Conservation (phyloP, 1,140 invertebrate species). For the Panagrolaimus sp. region DNA sequence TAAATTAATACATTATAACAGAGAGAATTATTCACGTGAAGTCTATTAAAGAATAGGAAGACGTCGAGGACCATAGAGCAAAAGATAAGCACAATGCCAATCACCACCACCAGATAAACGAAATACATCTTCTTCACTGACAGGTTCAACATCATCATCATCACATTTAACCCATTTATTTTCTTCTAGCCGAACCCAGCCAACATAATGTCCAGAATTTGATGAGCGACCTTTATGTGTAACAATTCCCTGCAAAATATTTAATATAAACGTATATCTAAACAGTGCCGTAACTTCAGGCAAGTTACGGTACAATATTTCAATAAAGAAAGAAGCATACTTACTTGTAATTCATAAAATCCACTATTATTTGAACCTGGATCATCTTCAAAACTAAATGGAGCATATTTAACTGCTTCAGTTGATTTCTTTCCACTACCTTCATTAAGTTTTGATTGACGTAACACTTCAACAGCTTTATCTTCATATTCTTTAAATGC, state of each 20-base stretch:
- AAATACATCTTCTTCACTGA: conserved; percentile 82
- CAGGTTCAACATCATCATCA: conserved; percentile 84
- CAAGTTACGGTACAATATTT: too few relatives aligned
- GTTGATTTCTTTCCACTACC: conserved; percentile 6
- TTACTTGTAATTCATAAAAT: conserved; percentile 72
- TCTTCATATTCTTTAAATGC: conserved; percentile 72
- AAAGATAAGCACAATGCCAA: conserved; percentile 96
- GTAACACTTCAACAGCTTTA: conserved; percentile 34
- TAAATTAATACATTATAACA: too few relatives aligned
- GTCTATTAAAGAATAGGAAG: too few relatives aligned
- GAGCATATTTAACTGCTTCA: conserved; percentile 30
- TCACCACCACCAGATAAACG: conserved; percentile 95
- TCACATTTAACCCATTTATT: conserved; percentile 89
- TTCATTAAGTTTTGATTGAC: conserved; percentile 29
- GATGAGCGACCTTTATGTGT: conserved; percentile 94
- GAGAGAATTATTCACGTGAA: too few relatives aligned
- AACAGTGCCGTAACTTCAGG: too few relatives aligned
- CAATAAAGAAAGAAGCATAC: too few relatives aligned
- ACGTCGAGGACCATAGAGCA: conserved; percentile 78
- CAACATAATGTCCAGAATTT: conserved; percentile 95
- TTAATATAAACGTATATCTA: too few relatives aligned
- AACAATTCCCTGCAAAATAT: conserved; percentile 72
- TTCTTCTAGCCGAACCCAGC: conserved; percentile 74
- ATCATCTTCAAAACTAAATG: conserved; percentile 65
- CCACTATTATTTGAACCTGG: conserved; percentile 91